Evolutionary conservation across 1,140 invertebrate genomes (phyloP), one percentile per base, ranked within the genome.

Genomic region (Drosophila kohkoa): DNA sequence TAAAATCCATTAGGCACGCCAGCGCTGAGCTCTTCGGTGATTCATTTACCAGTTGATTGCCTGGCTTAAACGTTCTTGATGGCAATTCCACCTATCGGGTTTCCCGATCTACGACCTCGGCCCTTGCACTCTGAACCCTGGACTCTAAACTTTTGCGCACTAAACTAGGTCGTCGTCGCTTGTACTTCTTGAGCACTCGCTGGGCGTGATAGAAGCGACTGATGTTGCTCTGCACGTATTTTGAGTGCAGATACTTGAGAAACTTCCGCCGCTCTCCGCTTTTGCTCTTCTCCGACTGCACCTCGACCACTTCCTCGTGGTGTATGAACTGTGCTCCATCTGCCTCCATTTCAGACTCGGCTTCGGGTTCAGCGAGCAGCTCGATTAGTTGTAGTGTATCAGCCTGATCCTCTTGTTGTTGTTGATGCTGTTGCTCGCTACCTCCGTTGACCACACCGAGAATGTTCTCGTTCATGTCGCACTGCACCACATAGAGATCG

Each of bases 391-490:
- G 83, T 48, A 88, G n/a, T 0, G 82, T 82, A 41, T 81, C 60
- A 5, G 49, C 67, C 11, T 76, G 78, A 13, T 68, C 77, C 8
- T 51, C 55, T 6, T 10, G 28, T 13, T 51, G 66, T 8, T 48
- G 45, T 13, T 28, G 46, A 28, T 30, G 59, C 30, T 28, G 25
- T 6, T 77, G 69, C 15, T 77, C 77, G 13, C 20, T 25, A 25
- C 20, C 20, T 25, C 51, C 78, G 5, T 68, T 58, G 5, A 91
- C 88, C 55, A 90, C 71, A 2, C 80, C 64, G 51, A 91, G 52
- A 10, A 91, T 86, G 45, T 92, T 92, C 65, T 91, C 91, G 41
- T 91, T 92, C 81, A 92, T 90, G 64, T 92, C 91, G 73, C 91
- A 92, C 55, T 92, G 85, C 51, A 92, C 85, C 77, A 92, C 85